A percentile compares a stretch with the other conserved stretches of the same genome.
Evolutionary conservation across 2,888 invertebrate genomes (phyloP).

Genomic region (Athalia circularis): DNA sequence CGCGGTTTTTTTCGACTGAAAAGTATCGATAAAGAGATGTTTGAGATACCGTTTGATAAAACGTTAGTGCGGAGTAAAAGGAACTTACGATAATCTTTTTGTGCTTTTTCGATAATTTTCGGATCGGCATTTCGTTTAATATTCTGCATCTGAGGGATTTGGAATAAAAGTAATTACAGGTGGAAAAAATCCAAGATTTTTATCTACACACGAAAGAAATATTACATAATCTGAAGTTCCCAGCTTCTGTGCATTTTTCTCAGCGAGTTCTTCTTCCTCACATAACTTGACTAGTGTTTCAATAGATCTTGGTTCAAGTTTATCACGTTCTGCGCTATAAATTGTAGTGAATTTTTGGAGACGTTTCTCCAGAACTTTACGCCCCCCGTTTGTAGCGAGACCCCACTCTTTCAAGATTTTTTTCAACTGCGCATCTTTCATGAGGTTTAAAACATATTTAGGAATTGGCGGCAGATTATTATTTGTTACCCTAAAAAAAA

Average conservation of each 20-base stretch:
- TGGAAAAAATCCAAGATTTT: background rate
- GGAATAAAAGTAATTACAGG: conserved; percentile 33
- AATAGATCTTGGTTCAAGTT: conserved; percentile 71
- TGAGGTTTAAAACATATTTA: conserved; percentile 75
- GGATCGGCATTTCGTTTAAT: conserved; percentile 69
- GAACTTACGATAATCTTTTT: conserved; percentile 72
- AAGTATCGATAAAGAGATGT: conserved; percentile 43
- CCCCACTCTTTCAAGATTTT: conserved; percentile 74
- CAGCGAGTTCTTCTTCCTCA: conserved; percentile 71
- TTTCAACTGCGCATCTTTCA: conserved; percentile 74
- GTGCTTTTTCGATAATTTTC: conserved; percentile 70
- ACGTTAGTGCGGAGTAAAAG: background rate
- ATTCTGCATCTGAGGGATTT: conserved; percentile 63
- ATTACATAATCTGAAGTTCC: conserved; percentile 40
- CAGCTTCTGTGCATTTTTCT: conserved; percentile 61
- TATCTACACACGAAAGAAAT: background rate
- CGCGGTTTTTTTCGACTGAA: conserved; percentile 69
- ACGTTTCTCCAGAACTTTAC: conserved; percentile 69
- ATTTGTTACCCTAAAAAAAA: conserved; percentile 56
- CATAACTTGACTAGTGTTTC: conserved; percentile 71
- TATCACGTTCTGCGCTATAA: conserved; percentile 75
- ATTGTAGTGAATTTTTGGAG: conserved; percentile 71
- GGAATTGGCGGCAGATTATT: conserved; percentile 70
- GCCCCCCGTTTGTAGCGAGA: conserved; percentile 73
- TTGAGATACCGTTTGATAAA: background rate